Base-by-base conservation (phyloP, 2,113 vertebrate species). In the Ceyx melanurus region DNA sequence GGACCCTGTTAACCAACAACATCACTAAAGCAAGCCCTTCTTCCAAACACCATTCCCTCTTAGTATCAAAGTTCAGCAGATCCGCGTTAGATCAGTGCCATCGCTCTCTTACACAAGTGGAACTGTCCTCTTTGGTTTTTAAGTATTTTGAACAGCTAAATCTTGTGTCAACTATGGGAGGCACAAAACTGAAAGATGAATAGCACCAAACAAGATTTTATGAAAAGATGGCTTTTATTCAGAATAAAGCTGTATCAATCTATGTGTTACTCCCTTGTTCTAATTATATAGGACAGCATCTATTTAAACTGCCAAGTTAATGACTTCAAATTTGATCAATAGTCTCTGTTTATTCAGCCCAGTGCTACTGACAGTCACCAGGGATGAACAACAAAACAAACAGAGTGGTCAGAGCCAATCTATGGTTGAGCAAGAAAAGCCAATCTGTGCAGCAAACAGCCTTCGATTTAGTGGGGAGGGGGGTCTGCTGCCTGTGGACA, bases 281-380 rank as follows among this genome's bases (percentile, higher is more conserved):
- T 97, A 96, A 97, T 96, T 88, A 93, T 77, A 95, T 81, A 96
- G 94, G 95, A 90, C 93, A 97, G 95, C 83, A 94, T 96, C 90
- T 91, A 94, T 95, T 97, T 97, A 75, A 96, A 94, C 72, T 91
- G 86, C 88, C 84, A 93, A 94, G 86, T 89, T 96, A 96, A 97
- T 95, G 94, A 97, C 90, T 96, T 97, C 95, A 95, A 93, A 89
- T 92, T 79, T 95, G 94, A 97, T 96, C 92, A 95, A 92, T 90
- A 96, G 94, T 85, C 88, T 91, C 91, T 92, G 94, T 97, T 97
- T 97, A 83, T 95, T 95, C 86, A 94, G 93, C 70, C 78, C 88
- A 81, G 91, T 11, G 64, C 92, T 86, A 94, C 87, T 95, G 94
- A 96, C 90, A 53, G 93, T 93, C 91, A 86, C 73, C 82, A 89